Conservation (phyloP, 2,888 invertebrate genomes). For the Dilophus febrilis region DNA sequence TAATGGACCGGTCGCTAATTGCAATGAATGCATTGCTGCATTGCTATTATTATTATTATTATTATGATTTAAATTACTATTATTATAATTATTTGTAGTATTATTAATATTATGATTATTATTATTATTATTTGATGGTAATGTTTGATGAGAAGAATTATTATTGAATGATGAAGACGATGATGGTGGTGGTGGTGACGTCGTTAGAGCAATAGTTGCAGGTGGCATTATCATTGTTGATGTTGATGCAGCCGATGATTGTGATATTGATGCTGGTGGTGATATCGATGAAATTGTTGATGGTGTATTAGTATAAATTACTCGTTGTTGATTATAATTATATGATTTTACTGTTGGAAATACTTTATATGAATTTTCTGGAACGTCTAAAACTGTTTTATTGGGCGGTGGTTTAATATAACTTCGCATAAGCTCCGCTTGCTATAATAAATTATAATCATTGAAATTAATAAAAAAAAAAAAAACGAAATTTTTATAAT, state of each 20-base stretch:
- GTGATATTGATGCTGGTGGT: slow-evolving; percentile 9
- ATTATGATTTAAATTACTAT: no score
- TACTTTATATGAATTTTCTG: slow-evolving; percentile 29
- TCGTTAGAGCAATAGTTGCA: slow-evolving; percentile 9
- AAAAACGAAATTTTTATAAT: no score
- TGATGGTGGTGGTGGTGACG: not conserved
- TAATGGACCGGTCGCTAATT: no score
- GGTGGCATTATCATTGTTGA: slow-evolving; percentile 7
- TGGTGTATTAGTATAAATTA: not conserved
- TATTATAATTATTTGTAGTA: no score
- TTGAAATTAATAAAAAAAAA: no score
- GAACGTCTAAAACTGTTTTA: slow-evolving; percentile 50
- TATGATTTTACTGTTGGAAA: slow-evolving; percentile 15
- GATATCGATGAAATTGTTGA: slow-evolving; percentile 9
- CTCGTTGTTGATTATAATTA: slow-evolving; percentile 9
- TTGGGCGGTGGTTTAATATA: slow-evolving; percentile 48
- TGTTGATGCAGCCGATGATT: slow-evolving; percentile 5
- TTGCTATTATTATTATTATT: no score
- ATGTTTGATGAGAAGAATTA: no score
- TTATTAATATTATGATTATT: no score
- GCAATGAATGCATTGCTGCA: no score
- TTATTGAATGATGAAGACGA: slow-evolving; percentile 6
- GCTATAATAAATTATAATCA: no score
- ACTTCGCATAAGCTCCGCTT: slow-evolving; percentile 49
- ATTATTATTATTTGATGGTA: no score